Evolutionary conservation across 2,113 vertebrate species (phyloP).

Genomic region (Zosterops hypoxanthus): DNA sequence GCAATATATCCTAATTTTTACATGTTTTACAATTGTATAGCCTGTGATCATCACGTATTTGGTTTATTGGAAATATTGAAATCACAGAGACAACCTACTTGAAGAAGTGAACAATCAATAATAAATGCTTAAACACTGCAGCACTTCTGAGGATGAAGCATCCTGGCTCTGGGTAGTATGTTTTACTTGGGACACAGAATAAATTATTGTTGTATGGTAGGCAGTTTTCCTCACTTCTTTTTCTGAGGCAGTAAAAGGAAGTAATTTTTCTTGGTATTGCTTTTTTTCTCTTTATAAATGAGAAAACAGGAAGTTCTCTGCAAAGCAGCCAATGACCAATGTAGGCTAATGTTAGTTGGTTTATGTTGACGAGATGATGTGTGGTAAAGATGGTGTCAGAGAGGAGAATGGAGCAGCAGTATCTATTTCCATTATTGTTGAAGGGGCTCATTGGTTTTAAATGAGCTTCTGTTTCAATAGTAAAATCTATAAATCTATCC

Average conservation of each 20-base stretch:
- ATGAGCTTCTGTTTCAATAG: neutral
- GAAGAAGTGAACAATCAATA: neutral
- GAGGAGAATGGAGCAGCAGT: neutral
- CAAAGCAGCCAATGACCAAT: neutral
- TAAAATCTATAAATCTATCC: rapidly evolving
- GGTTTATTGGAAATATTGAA: neutral
- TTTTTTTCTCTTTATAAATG: neutral
- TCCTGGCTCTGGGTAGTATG: neutral
- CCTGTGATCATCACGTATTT: neutral
- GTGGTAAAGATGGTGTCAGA: neutral
- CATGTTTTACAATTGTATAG: neutral
- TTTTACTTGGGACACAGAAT: neutral
- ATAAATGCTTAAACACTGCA: neutral
- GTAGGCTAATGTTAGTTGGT: neutral
- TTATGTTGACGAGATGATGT: neutral
- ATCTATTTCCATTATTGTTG: neutral
- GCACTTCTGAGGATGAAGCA: neutral
- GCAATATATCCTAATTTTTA: neutral
- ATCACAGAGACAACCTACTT: neutral
- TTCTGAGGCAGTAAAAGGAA: neutral
- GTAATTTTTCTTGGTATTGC: neutral
- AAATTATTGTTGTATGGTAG: neutral
- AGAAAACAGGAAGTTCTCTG: neutral
- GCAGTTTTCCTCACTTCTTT: neutral
- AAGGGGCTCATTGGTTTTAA: neutral